A percentile compares a stretch with the other conserved stretches of the same genome.
phyloP scores from a whole-genome alignment of 2,888 invertebrate species.

The Chalcis sispes region DNA sequence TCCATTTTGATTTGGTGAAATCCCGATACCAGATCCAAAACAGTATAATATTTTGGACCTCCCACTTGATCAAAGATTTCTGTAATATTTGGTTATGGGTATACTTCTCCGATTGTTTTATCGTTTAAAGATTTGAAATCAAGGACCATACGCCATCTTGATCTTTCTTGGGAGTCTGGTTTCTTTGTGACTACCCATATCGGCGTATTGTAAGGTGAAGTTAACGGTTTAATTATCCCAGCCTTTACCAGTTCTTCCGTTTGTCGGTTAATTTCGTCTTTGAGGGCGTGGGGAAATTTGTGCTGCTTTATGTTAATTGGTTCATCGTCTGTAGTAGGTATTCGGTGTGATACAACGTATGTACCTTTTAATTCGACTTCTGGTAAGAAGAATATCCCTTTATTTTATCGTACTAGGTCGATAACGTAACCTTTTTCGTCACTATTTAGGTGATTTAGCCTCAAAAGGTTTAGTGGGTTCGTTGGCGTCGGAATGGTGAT shows the following conservation, averaged over 20 bases:
- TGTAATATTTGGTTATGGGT: slow-evolving; percentile 1
- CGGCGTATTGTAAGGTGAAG: background rate
- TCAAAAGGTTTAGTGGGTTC: too few relatives aligned
- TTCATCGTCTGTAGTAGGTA: background rate
- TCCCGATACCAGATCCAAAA: background rate
- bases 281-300: background rate
- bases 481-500: too few relatives aligned
- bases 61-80: slow-evolving; percentile 16
- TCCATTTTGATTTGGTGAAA: slow-evolving; percentile 4
- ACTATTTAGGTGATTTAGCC: background rate
- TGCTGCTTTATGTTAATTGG: background rate
- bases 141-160: slow-evolving; percentile 1
- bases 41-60: background rate
- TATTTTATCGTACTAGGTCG: background rate
- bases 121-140: background rate
- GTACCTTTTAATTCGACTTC: background rate
- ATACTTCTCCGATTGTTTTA: background rate
- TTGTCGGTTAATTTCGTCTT: background rate
- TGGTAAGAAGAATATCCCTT: background rate
- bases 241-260: background rate
- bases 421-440: slow-evolving; percentile 1
- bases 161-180: background rate
- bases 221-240: background rate
- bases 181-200: slow-evolving; percentile 5
- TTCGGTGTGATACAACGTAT: background rate